These are phyloP conservation scores for Torymus auratus DNA, from an alignment of 2,888 invertebrate species.

Conservation along the genomic window DNA sequence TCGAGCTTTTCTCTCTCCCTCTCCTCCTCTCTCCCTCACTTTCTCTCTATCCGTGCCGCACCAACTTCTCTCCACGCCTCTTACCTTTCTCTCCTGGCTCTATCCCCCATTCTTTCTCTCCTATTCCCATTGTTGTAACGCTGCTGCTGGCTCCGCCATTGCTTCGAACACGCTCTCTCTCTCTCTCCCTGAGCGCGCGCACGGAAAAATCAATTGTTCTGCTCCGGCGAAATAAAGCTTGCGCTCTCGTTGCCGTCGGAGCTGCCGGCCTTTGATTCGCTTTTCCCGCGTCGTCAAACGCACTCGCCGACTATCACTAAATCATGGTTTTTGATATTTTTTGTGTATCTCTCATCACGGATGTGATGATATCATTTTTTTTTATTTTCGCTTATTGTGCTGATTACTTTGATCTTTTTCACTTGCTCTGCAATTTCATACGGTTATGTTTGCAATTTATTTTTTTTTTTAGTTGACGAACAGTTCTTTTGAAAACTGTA, in stretches of 20 bases:
- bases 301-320: too few relatives aligned
- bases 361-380: too few relatives aligned
- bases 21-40: constrained; percentile 23
- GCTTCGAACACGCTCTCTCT: constrained; percentile 31
- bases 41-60: constrained; percentile 37
- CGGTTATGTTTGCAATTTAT: too few relatives aligned
- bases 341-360: too few relatives aligned
- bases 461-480: too few relatives aligned
- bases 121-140: constrained; percentile 56
- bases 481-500: too few relatives aligned
- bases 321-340: too few relatives aligned
- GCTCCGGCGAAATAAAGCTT: constrained; percentile 36
- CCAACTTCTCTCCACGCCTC: constrained; percentile 58
- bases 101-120: constrained; percentile 61
- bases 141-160: constrained; percentile 53
- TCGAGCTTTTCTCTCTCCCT: constrained; percentile 25
- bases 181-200: not conserved
- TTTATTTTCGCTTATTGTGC: constrained; percentile 1
- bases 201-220: constrained; percentile 59
- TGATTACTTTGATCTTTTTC: not conserved
- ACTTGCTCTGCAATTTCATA: too few relatives aligned
- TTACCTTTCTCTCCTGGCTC: constrained; percentile 55
- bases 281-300: not conserved
- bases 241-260: too few relatives aligned
- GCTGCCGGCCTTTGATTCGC: constrained; percentile 18